phyloP scores from a whole-genome alignment of 2,113 vertebrate species.

The Spermophilus dauricus region DNA sequence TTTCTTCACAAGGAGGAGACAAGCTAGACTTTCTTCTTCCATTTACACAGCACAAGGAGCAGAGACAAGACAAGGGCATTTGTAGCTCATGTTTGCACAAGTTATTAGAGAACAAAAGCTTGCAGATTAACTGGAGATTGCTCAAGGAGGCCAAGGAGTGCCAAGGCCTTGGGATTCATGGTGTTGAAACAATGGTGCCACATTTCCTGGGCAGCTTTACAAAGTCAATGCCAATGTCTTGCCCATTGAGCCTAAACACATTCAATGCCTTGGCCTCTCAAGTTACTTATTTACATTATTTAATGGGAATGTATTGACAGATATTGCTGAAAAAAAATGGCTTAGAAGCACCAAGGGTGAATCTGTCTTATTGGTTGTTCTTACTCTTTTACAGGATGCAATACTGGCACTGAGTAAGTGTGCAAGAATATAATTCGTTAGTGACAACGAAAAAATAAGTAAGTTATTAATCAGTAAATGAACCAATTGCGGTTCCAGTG shows the following conservation, averaged over 20 bases:
- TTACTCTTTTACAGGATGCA: not conserved
- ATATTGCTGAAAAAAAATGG: not conserved
- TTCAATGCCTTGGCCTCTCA: not conserved
- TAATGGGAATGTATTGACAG: not conserved
- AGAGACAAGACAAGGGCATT: not conserved
- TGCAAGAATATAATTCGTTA: not conserved
- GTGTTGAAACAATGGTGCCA: not conserved
- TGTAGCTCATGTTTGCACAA: not conserved
- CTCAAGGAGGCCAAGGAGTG: not conserved
- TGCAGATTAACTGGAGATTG: not conserved
- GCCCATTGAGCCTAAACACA: not conserved
- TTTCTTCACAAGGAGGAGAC: not conserved
- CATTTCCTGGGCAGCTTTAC: not conserved
- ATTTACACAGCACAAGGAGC: not conserved
- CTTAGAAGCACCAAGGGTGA: not conserved
- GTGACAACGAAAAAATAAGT: not conserved
- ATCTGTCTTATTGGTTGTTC: not conserved
- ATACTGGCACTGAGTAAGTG: not conserved
- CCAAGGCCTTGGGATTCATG: not conserved
- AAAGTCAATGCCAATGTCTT: not conserved
- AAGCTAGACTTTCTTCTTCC: not conserved
- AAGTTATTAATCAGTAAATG: not conserved
- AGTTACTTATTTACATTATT: not conserved
- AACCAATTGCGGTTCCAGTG: not conserved
- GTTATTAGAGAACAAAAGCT: slow-evolving; percentile 14